phyloP scores from a whole-genome alignment of 2,888 invertebrate species.

The Aproaerema taeniolella region DNA sequence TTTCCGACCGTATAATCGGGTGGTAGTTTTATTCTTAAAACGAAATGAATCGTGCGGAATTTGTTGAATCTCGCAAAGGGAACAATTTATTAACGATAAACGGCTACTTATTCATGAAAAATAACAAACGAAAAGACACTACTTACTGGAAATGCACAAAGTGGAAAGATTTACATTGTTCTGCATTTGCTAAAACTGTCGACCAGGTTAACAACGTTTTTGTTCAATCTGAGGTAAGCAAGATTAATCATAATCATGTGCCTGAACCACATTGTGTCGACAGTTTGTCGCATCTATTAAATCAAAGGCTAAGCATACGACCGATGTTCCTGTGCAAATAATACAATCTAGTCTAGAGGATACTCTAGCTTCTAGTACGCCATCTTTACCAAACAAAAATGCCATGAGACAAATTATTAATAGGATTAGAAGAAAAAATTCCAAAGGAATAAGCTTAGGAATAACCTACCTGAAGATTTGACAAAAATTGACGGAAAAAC shows the following conservation, averaged over 20 bases:
- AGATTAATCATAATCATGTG: not conserved
- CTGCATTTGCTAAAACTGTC: no score
- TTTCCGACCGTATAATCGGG: no score
- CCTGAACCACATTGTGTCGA: not conserved
- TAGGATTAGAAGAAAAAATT: conserved; percentile 12
- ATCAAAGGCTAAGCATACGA: conserved; percentile 10
- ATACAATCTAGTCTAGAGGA: conserved; percentile 13
- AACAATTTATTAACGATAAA: no score
- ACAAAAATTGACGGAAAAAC: not conserved
- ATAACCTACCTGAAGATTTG: not conserved
- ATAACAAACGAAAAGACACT: no score
- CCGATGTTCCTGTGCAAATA: conserved; percentile 12
- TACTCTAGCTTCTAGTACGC: conserved; percentile 11
- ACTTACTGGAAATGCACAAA: no score
- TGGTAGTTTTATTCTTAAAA: no score
- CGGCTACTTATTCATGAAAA: no score
- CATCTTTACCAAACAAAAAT: conserved; percentile 14
- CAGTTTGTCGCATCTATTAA: not conserved
- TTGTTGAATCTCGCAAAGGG: no score
- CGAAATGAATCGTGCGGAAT: no score
- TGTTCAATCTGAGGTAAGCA: no score
- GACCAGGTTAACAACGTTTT: no score
- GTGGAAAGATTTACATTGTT: no score
- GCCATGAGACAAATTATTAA: conserved; percentile 12
- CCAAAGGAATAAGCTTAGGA: conserved; percentile 3